Percentiles rank a stretch among this genome's conserved stretches.
phyloP scores from a whole-genome alignment of 2,797 vertebrate genomes.

The Vultur gryphus region DNA sequence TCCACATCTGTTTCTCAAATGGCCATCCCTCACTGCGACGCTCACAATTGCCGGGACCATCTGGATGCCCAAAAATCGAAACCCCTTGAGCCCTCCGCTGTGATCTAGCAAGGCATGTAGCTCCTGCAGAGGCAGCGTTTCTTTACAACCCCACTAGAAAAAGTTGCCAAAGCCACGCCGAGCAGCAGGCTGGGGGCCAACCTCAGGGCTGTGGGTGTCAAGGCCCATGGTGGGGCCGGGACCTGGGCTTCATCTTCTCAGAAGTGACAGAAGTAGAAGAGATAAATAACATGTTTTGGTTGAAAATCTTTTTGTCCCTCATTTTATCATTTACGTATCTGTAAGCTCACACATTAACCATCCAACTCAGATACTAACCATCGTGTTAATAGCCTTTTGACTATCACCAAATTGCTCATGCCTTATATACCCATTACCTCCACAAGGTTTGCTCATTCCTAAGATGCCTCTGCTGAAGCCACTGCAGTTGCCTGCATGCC shows the following conservation, averaged over 20 bases:
- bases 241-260: background rate
- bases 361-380: background rate
- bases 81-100: background rate
- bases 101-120: background rate
- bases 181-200: background rate
- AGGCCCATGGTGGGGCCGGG: background rate
- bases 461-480: background rate
- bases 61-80: background rate
- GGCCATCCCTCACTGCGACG: fast-evolving
- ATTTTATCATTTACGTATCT: background rate
- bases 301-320: background rate
- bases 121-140: background rate
- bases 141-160: background rate
- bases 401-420: background rate
- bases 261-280: background rate
- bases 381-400: background rate
- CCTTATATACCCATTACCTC: background rate
- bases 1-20: background rate
- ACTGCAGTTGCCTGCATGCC: background rate
- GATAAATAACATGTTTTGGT: background rate
- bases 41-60: background rate
- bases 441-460: background rate
- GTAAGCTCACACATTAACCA: background rate
- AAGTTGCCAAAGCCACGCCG: background rate
- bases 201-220: background rate